Percentiles rank a stretch among this genome's conserved stretches.
Conservation (phyloP, 2,113 vertebrate species). For the Oenanthe melanoleuca region DNA sequence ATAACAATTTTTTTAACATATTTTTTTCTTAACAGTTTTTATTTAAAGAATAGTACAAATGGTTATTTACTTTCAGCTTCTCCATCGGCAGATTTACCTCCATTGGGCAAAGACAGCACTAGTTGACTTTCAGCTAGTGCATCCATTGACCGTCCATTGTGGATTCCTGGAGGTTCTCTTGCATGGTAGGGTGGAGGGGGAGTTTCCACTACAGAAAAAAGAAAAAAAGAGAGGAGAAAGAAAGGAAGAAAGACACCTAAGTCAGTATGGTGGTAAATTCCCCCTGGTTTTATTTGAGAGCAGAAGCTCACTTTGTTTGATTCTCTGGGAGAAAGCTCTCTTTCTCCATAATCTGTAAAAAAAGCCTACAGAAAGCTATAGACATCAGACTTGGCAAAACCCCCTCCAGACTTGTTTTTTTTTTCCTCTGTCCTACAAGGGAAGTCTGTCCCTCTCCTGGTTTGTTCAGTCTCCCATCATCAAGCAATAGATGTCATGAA, state of each 20-base stretch:
- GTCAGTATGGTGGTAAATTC: background rate
- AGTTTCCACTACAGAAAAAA: conserved; percentile 77
- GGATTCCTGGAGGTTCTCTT: conserved; percentile 80
- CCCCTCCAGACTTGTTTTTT: background rate
- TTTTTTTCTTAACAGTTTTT: background rate
- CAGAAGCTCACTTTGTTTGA: background rate
- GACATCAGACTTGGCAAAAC: background rate
- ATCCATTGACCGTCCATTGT: conserved; percentile 81
- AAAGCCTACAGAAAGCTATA: background rate
- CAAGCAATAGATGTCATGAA: background rate
- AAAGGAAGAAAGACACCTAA: background rate
- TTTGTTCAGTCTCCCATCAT: background rate
- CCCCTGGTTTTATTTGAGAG: background rate
- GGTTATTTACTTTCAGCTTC: conserved; percentile 67
- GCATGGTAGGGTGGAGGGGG: conserved; percentile 86
- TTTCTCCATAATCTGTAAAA: background rate
- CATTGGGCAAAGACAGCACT: conserved; percentile 80
- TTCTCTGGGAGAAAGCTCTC: background rate
- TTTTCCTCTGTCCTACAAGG: background rate
- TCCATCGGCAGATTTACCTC: conserved; percentile 77
- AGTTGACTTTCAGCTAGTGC: conserved; percentile 78
- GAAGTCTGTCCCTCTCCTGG: background rate
- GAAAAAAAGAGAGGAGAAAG: background rate
- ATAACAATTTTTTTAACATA: background rate
- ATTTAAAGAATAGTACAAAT: conserved; percentile 42